Conservation (phyloP, 1,140 invertebrate species). For the Drosophila lacteicornis region DNA sequence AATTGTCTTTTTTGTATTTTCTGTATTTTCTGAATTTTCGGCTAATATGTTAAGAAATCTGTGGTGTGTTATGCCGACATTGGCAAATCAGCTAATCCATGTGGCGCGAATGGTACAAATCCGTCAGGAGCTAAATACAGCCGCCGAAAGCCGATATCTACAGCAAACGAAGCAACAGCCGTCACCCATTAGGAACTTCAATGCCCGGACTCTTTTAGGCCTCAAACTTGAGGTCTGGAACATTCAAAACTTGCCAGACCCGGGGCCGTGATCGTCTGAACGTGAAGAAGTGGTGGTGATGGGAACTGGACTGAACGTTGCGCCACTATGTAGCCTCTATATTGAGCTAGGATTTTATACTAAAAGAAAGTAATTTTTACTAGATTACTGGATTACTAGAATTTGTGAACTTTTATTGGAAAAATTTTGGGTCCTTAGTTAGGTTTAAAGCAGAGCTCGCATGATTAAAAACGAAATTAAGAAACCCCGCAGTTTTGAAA, state of each 20-base stretch:
- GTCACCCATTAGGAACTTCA: background rate
- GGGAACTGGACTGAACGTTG: too few species aligned
- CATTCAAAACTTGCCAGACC: too few species aligned
- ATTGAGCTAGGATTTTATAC: background rate
- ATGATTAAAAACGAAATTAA: too few species aligned
- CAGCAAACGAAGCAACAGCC: background rate
- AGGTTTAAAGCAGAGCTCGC: too few species aligned
- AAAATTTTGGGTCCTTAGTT: too few species aligned
- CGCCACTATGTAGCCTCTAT: background rate
- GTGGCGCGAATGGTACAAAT: background rate
- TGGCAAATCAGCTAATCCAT: background rate
- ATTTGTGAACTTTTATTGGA: too few species aligned
- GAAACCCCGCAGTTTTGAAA: too few species aligned
- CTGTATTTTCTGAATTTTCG: background rate
- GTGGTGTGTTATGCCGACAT: background rate
- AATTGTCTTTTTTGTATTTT: background rate
- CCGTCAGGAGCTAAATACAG: too few species aligned
- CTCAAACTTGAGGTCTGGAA: too few species aligned
- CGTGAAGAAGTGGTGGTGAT: too few species aligned
- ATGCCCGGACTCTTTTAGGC: background rate
- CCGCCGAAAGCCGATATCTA: background rate
- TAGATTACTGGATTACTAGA: too few species aligned
- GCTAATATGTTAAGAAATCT: conserved; percentile 10
- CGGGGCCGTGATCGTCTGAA: too few species aligned
- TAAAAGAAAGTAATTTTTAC: background rate